phyloP scores from a whole-genome alignment of 2,888 invertebrate genomes.

The Pyrrhosoma nymphula region DNA sequence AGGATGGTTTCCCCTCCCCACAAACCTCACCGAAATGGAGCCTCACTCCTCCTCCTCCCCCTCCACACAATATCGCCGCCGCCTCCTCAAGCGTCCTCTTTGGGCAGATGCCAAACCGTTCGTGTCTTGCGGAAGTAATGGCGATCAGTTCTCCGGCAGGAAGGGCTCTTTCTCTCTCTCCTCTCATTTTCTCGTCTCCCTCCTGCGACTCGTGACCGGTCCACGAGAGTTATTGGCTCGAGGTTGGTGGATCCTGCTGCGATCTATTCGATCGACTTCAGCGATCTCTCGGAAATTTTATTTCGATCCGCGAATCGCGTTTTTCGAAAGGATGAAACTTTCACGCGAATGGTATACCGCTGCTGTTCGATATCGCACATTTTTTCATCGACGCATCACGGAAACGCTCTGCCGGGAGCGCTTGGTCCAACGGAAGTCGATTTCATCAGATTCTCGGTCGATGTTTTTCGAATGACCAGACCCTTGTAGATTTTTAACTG shows the following conservation, averaged over 20 bases:
- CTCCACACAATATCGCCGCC: background rate
- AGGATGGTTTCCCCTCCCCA: background rate
- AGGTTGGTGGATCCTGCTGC: background rate
- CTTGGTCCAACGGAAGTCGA: no score
- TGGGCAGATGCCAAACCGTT: slow-evolving; percentile 60
- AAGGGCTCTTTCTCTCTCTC: background rate
- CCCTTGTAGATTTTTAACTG: no score
- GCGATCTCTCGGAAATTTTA: no score
- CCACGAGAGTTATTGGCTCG: background rate
- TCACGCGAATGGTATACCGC: no score
- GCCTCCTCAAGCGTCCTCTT: background rate
- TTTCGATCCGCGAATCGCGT: no score
- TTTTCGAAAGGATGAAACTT: no score
- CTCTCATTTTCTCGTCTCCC: no score
- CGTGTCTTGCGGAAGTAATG: slow-evolving; percentile 63
- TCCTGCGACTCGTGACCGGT: background rate
- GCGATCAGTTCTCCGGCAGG: background rate
- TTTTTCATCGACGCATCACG: no score
- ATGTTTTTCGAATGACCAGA: no score
- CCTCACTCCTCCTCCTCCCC: background rate
- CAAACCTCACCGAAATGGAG: background rate
- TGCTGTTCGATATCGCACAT: no score
- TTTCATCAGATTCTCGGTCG: no score
- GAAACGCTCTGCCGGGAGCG: no score
- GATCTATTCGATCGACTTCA: background rate